A percentile compares a stretch with the other conserved stretches of the same genome.
phyloP scores from a whole-genome alignment of 2,888 invertebrate species.

The Agonum fuliginosum region DNA sequence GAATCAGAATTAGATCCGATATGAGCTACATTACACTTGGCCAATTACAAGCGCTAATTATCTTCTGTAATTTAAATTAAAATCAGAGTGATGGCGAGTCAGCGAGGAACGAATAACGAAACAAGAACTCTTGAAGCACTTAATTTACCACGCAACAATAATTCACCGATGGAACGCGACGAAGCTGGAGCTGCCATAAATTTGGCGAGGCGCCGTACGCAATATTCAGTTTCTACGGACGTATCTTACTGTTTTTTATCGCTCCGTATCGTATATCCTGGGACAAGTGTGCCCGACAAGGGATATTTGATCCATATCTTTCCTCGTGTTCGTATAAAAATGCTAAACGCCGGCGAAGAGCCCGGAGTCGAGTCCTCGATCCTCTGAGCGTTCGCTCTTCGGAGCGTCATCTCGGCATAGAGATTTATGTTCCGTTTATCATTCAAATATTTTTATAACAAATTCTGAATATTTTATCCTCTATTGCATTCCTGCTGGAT shows the following conservation, averaged over 20 bases:
- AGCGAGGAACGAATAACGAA: background rate
- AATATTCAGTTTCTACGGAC: constrained; percentile 56
- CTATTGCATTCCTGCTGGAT: constrained; percentile 34
- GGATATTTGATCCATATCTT: constrained; percentile 59
- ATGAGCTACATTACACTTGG: background rate
- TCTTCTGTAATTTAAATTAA: constrained; percentile 9
- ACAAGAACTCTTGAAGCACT: background rate
- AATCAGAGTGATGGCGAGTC: background rate
- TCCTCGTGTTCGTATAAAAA: constrained; percentile 54
- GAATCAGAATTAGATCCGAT: background rate
- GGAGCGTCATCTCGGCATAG: constrained; percentile 20
- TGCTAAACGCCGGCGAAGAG: constrained; percentile 52
- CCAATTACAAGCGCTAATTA: constrained; percentile 18
- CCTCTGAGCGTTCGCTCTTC: background rate
- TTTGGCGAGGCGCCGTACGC: constrained; percentile 47
- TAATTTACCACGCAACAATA: constrained; percentile 41
- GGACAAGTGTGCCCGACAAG: constrained; percentile 55
- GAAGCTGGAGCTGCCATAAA: constrained; percentile 39
- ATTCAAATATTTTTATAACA: constrained; percentile 58
- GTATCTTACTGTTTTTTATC: constrained; percentile 55
- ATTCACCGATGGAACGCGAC: constrained; percentile 26
- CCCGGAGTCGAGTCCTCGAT: background rate
- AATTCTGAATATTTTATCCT: constrained; percentile 57
- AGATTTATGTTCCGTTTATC: constrained; percentile 57
- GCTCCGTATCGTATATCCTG: constrained; percentile 52